These are phyloP conservation scores for Tetropium fuscum DNA, from an alignment of 2,888 invertebrate genomes.

Conservation along the genomic window DNA sequence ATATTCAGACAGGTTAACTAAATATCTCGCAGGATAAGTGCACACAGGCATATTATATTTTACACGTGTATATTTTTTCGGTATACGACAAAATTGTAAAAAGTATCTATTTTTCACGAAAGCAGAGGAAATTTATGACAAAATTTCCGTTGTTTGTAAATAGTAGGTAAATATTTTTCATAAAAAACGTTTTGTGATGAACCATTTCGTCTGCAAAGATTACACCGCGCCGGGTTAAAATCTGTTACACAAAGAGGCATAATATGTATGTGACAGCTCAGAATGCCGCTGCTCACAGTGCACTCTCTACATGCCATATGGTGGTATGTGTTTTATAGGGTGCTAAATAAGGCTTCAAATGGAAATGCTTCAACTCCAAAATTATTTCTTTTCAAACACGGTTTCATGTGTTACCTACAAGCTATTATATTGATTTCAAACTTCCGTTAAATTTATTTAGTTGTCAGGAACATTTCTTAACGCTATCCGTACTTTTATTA, in stretches of 20 bases:
- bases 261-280: conserved; percentile 33
- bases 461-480: conserved; percentile 21
- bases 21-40: no score
- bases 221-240: conserved; percentile 7
- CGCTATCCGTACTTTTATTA: conserved; percentile 22
- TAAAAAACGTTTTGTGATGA: not conserved
- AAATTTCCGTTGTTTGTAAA: no score
- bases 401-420: conserved; percentile 21
- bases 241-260: conserved; percentile 24
- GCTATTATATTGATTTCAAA: conserved; percentile 27
- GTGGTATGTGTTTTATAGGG: conserved; percentile 33
- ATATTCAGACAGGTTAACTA: no score
- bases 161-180: conserved; percentile 12
- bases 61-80: no score
- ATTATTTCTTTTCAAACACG: conserved; percentile 12
- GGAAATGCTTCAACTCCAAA: conserved; percentile 15
- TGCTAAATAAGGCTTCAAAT: conserved; percentile 27
- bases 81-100: no score
- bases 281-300: conserved; percentile 28
- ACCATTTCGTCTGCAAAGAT: conserved; percentile 6
- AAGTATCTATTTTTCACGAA: no score
- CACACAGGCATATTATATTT: no score
- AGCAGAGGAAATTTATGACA: no score
- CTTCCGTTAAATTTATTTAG: conserved; percentile 27
- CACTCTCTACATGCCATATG: conserved; percentile 27